phyloP scores from a whole-genome alignment of 2,113 vertebrate genomes.

The Oreocharis arfaki region DNA sequence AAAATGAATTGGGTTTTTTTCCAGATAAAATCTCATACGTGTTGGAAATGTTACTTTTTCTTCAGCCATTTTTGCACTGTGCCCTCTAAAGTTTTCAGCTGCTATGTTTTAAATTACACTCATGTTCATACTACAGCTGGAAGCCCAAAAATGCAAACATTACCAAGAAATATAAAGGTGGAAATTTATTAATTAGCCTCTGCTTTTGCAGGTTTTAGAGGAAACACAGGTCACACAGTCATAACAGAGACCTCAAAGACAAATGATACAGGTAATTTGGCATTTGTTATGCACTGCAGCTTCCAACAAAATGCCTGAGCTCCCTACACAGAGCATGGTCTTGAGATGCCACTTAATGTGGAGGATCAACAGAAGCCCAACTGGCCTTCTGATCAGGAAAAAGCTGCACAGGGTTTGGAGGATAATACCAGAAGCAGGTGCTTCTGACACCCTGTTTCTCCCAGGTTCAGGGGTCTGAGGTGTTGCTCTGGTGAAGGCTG shows the following conservation, averaged over 20 bases:
- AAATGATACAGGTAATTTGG: not conserved
- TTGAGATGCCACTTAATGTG: not conserved
- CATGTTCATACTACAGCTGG: not conserved
- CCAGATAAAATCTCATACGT: not conserved
- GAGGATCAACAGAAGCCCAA: not conserved
- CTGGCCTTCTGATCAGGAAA: not conserved
- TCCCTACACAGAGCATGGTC: not conserved
- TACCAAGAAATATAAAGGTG: not conserved
- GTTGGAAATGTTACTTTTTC: not conserved
- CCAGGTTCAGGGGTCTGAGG: not conserved
- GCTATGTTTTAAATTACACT: not conserved
- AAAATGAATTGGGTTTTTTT: not conserved
- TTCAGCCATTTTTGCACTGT: not conserved
- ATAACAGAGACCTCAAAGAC: not conserved
- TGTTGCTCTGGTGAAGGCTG: not conserved
- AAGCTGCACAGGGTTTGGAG: not conserved
- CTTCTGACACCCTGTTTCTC: not conserved
- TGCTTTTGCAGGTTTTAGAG: not conserved
- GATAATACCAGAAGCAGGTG: not conserved
- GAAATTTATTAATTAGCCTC: not conserved
- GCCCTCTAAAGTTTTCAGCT: not conserved
- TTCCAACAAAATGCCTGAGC: not conserved
- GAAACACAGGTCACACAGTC: not conserved
- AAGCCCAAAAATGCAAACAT: not conserved
- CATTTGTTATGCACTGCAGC: fast-evolving